These are phyloP conservation scores for Urophycis tenuis DNA, from an alignment of 2,797 vertebrate species.

Conservation along the genomic window DNA sequence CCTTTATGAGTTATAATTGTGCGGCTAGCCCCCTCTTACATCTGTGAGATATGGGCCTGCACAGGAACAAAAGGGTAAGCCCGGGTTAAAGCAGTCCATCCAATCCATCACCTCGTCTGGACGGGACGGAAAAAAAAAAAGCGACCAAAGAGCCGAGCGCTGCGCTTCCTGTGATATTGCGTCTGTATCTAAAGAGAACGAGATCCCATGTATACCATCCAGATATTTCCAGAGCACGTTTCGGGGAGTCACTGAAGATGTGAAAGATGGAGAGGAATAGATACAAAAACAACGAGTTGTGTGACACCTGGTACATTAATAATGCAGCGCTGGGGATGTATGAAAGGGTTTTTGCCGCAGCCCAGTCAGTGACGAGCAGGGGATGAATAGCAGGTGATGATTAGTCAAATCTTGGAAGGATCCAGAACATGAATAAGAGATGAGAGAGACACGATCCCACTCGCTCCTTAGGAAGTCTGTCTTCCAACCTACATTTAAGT, in stretches of 20 bases:
- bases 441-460: slow-evolving; percentile 59
- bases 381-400: slow-evolving; percentile 63
- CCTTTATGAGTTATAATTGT: background rate
- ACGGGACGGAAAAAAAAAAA: background rate
- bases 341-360: slow-evolving; percentile 45
- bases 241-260: background rate
- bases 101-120: too few relatives aligned
- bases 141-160: background rate
- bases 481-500: slow-evolving; percentile 28
- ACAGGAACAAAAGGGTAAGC: background rate
- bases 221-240: background rate
- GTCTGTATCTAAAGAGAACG: slow-evolving; percentile 12
- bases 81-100: background rate
- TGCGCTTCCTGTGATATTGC: background rate
- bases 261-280: background rate
- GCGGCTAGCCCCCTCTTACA: background rate
- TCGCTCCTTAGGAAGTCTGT: slow-evolving; percentile 29
- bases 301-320: slow-evolving; percentile 53
- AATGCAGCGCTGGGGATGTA: slow-evolving; percentile 59
- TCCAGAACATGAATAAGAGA: slow-evolving; percentile 68
- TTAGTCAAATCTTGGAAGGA: slow-evolving; percentile 69
- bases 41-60: background rate
- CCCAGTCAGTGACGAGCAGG: slow-evolving; percentile 56
- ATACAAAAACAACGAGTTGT: slow-evolving; percentile 14
- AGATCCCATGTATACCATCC: background rate